phyloP scores from a whole-genome alignment of 2,797 vertebrate species.

The Hafferia zeledoni region DNA sequence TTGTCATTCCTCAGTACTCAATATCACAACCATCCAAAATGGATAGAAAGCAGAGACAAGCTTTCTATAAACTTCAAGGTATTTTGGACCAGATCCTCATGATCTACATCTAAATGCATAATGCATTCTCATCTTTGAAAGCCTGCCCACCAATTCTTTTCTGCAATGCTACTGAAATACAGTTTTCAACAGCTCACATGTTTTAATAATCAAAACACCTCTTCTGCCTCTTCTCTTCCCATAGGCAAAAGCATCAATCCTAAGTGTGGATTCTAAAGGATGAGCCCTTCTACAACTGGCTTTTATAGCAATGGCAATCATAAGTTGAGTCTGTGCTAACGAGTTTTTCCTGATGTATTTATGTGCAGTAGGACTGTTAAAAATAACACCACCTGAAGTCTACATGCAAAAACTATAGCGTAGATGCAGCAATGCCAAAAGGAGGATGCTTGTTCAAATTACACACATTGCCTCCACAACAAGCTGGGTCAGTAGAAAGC shows the following conservation, averaged over 20 bases:
- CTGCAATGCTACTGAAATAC: background rate
- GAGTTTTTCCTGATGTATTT: background rate
- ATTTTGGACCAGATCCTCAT: background rate
- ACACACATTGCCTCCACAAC: background rate
- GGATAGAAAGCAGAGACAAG: background rate
- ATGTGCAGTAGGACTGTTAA: background rate
- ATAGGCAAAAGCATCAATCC: background rate
- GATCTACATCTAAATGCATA: background rate
- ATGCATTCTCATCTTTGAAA: background rate
- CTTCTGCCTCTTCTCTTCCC: background rate
- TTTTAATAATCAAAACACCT: background rate
- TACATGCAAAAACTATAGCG: background rate
- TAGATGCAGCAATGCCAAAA: background rate
- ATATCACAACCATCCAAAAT: background rate
- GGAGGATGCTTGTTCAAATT: background rate
- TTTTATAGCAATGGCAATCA: background rate
- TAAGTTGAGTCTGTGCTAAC: background rate
- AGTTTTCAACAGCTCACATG: background rate
- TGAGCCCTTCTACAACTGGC: background rate
- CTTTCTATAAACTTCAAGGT: background rate
- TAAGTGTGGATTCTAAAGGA: background rate
- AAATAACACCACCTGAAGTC: background rate
- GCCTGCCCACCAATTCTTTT: background rate
- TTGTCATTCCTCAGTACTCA: background rate
- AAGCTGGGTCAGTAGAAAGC: background rate